Evolutionary conservation across 2,797 vertebrate genomes (phyloP), one percentile per base, ranked within the genome.

Genomic region (Diplodus sargus): DNA sequence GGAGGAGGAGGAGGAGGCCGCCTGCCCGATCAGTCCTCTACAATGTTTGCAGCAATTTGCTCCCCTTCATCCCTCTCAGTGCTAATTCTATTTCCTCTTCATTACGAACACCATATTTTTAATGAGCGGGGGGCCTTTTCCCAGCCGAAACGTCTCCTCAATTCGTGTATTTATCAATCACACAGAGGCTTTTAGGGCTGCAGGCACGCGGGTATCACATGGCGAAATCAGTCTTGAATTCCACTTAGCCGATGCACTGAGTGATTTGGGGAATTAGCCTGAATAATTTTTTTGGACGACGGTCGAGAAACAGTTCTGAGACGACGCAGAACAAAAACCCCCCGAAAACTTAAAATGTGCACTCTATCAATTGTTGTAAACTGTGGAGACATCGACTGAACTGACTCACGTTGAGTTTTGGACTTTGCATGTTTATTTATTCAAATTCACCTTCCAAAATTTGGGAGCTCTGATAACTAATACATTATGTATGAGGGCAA

Each of bases 71-170:
- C 81, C 79, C 80, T 87, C 92, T 90, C 74, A 68, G 59, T 45
- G 79, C 86, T 94, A 89, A 93, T 94, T 93, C 76, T 84, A 85
- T 91, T 92, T 90, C 79, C 86, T 91, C 84, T 90, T 93, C 90
- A 90, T 91, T 90, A 90, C 42, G 4, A 77, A 90, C 88, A 87
- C 83, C 89, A 85, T 87, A 79, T 91, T 87, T 88, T 89, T 89
- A 90, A 93, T 87, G 87, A 92, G 85, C 30, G 30, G 30, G 30
- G 30, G 30, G 30, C 28, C 78, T 81, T 89, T 85, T 80, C 70
- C 76, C 77, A 53, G 82, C 78, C 76, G 0, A 71, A 90, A 87
- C 14, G 86, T 91, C 90, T 79, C 71, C 85, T 87, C 86, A 88
- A 87, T 92, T 90, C 89, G 73, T 58, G 18, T 83, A 54, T 90